Base-by-base conservation (phyloP, 2,113 vertebrate genomes). In the Urocynchramus pylzowi region DNA sequence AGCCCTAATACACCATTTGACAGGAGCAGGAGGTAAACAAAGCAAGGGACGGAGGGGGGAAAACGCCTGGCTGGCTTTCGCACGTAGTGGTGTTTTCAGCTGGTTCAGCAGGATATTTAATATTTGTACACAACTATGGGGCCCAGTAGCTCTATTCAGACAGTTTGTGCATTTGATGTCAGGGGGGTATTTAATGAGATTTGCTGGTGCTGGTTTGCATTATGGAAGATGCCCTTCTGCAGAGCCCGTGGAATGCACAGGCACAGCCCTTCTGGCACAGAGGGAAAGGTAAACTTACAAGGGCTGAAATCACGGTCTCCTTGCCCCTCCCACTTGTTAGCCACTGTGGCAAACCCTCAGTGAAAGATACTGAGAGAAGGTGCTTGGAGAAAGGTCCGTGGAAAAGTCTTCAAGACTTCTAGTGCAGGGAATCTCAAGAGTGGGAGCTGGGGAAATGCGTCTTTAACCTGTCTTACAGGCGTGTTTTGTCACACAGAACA, bases 11-110 rank as follows among this genome's bases (percentile, higher is more conserved):
- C 41, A 70, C 31, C 28, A 16, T 82, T 95, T 89, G 90, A 89
- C 93, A 35, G 22, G 61, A 96, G 80, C 42, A 2, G 45, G 54
- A 94, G 67, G 57, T 86, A 93, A 95, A 94, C 69, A 95, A 91
- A 79, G 49, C 33, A 35, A 35, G 52, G 56, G 44, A 3, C 1
- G 2, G 3, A 28, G 26, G 3, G 31, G 26, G 20, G 8, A 10
- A 9, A 91, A 59, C 2, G 41, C n/a, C 68, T 23, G 69, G 7
- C 73, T 15, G 19, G 60, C 37, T 95, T 89, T 90, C 0, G 0
- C 30, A 81, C 0, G 0, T 33, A 26, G 76, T 17, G 33, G 14
- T 54, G 59, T 70, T 92, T 90, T 54, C 89, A 81, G 64, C 70
- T 81, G 44, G 45, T 73, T 93, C 56, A 81, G 57, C 35, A 73